phyloP scores from a whole-genome alignment of 2,113 vertebrate species.

The Ornithorhynchus anatinus region DNA sequence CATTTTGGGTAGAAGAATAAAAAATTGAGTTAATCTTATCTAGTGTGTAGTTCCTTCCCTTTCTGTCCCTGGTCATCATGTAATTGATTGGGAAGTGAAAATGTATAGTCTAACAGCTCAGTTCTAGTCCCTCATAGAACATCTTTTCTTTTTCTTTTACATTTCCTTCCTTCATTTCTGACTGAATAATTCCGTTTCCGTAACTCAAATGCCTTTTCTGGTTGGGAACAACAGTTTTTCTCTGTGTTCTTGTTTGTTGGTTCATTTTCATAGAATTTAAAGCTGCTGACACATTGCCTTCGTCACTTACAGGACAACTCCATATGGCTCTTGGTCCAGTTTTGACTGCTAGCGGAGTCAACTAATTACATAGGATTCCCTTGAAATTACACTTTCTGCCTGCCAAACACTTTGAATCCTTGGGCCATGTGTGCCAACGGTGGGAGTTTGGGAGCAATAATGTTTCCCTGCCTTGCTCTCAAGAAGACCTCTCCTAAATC shows the following conservation, averaged over 20 bases:
- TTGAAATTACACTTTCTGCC: not conserved
- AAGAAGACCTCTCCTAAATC: not conserved
- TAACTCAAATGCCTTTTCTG: not conserved
- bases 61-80: too few species aligned
- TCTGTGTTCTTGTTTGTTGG: not conserved
- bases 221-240: not conserved
- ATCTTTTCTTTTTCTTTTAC: too few species aligned
- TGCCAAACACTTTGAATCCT: not conserved
- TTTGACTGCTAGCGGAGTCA: not conserved
- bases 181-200: not conserved
- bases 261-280: conserved; percentile 16
- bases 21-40: too few species aligned
- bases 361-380: not conserved
- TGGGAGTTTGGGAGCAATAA: not conserved
- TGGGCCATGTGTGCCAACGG: not conserved
- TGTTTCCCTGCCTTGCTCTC: not conserved
- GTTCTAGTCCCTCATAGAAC: too few species aligned
- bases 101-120: too few species aligned
- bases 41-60: too few species aligned
- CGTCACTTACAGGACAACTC: conserved; percentile 2
- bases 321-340: conserved; percentile 28
- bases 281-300: not conserved
- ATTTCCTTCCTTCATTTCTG: too few species aligned
- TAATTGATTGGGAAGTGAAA: too few species aligned
- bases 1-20: too few species aligned